Percentiles rank a stretch among this genome's conserved stretches.
phyloP scores from a whole-genome alignment of 2,888 invertebrate species.

The Teleogryllus oceanicus region DNA sequence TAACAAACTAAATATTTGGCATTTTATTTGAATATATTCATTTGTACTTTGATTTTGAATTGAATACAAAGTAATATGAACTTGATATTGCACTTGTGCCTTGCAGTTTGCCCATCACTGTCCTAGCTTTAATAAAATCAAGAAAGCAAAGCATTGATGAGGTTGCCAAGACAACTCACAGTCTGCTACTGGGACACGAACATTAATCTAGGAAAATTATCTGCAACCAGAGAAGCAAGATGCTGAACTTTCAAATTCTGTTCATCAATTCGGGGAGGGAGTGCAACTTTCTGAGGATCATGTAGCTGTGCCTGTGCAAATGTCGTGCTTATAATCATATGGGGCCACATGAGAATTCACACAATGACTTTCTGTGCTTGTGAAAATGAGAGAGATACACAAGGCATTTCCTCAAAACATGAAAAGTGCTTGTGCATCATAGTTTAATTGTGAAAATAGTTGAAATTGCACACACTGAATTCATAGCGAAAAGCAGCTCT shows the following conservation, averaged over 20 bases:
- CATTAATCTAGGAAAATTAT: background rate
- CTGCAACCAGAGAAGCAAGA: slow-evolving; percentile 9
- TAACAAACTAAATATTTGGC: too few species aligned
- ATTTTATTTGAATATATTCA: too few species aligned
- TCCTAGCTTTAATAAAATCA: background rate
- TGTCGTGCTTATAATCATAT: background rate
- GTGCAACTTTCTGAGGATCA: background rate
- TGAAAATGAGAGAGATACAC: background rate
- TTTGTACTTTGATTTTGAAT: too few species aligned
- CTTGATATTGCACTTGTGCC: background rate
- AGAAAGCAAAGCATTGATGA: background rate
- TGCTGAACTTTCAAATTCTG: background rate
- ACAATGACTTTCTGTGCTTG: background rate
- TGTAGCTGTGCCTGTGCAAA: background rate
- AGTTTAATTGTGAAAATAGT: background rate
- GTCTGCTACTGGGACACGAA: slow-evolving; percentile 3
- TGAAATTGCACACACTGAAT: slow-evolving; percentile 18
- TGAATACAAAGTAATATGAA: too few species aligned
- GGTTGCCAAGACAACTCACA: background rate
- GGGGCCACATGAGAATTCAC: background rate
- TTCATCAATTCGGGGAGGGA: background rate
- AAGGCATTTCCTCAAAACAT: background rate
- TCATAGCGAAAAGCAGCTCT: background rate
- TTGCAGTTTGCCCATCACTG: background rate
- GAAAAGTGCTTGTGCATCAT: background rate